phyloP scores from a whole-genome alignment of 2,888 invertebrate genomes.

The Sepiola atlantica region DNA sequence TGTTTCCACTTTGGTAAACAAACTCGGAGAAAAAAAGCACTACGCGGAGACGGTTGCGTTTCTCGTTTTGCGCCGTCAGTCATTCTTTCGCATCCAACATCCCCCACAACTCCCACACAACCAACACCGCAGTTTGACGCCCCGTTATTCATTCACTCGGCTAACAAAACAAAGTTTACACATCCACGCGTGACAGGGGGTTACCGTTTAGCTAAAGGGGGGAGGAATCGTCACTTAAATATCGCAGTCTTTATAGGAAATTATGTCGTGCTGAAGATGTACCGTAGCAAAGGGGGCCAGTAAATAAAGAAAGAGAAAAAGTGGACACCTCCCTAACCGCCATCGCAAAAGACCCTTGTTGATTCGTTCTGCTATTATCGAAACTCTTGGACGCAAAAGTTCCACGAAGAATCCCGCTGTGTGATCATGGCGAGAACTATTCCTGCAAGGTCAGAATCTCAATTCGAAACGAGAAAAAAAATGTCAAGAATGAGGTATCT shows the following conservation, averaged over 20 bases:
- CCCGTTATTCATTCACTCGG: background rate
- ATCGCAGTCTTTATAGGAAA: background rate
- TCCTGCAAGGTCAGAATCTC: background rate
- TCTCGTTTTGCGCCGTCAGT: background rate
- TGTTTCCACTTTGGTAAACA: background rate
- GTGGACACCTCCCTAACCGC: background rate
- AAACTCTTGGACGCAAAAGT: background rate
- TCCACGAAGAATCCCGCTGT: background rate
- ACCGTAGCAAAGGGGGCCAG: background rate
- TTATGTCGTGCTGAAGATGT: background rate
- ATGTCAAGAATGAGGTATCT: background rate
- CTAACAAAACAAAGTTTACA: background rate
- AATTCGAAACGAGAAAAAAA: constrained; percentile 16
- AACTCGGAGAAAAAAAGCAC: background rate
- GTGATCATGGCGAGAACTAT: background rate
- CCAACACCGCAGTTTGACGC: background rate
- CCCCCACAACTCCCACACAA: background rate
- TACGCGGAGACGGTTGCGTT: background rate
- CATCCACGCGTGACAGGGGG: background rate
- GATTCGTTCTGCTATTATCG: background rate
- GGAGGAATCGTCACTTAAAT: background rate
- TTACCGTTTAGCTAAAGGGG: background rate
- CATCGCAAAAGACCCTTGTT: background rate
- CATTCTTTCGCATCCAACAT: background rate
- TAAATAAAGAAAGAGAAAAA: background rate